Percentiles rank a stretch among this genome's conserved stretches.
Evolutionary conservation across 1,140 invertebrate species (phyloP).

Genomic region (Eufriesea mexicana): DNA sequence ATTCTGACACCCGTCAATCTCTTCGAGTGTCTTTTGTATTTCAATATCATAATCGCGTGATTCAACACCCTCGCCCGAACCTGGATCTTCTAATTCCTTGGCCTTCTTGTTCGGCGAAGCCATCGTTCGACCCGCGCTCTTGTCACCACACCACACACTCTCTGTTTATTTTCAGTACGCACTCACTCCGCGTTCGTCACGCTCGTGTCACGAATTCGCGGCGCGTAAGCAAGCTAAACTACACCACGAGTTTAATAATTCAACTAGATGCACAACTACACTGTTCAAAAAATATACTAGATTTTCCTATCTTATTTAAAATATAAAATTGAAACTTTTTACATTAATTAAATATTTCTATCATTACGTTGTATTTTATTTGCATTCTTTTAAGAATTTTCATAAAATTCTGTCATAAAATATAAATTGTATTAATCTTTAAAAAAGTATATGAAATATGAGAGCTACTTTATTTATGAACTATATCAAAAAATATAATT

Average conservation of each 20-base stretch:
- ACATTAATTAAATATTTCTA: not conserved
- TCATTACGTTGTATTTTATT: not conserved
- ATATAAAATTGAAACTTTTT: not conserved
- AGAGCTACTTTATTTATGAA: not conserved
- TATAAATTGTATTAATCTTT: too few species aligned
- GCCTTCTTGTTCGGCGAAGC: constrained; percentile 76
- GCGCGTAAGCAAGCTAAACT: constrained; percentile 54
- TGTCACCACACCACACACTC: constrained; percentile 56
- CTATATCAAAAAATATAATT: not conserved
- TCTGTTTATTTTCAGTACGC: constrained; percentile 64
- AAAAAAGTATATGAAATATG: too few species aligned
- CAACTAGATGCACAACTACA: constrained; percentile 6
- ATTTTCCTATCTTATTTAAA: not conserved
- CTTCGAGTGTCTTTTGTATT: constrained; percentile 89
- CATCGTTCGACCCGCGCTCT: constrained; percentile 70
- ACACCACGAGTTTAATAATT: not conserved
- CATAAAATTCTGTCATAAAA: too few species aligned
- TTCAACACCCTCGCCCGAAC: constrained; percentile 77
- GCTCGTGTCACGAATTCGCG: constrained; percentile 54
- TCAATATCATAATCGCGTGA: constrained; percentile 85
- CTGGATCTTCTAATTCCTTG: constrained; percentile 76
- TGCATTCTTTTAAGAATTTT: too few species aligned
- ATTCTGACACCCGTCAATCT: constrained; percentile 91
- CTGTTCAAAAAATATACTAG: not conserved
- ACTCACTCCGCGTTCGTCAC: constrained; percentile 60